A percentile compares a stretch with the other conserved stretches of the same genome.
These are phyloP conservation scores for Porites rus DNA, from an alignment of 92 coral and sea anemone genomes.

Conservation along the genomic window DNA sequence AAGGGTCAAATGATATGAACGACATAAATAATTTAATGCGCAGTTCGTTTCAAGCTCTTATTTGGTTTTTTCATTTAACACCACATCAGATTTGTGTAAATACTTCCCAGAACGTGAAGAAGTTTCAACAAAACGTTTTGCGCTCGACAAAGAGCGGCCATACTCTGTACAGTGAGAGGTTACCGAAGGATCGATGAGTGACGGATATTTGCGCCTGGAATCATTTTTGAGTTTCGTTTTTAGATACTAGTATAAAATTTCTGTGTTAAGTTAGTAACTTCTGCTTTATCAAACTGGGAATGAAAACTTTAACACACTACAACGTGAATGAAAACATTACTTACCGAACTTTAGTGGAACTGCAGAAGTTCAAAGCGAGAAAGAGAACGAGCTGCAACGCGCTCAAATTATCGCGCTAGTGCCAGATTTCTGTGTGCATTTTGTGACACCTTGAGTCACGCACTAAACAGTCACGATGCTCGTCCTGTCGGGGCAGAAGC, in stretches of 20 bases:
- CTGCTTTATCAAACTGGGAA: background rate
- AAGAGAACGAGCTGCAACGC: background rate
- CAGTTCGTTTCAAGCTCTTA: background rate
- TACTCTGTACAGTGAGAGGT: too few species aligned
- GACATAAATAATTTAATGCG: background rate
- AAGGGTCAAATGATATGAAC: background rate
- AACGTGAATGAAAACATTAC: background rate
- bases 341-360: background rate
- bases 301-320: background rate
- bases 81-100: too few species aligned
- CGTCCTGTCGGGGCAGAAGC: too few species aligned
- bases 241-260: background rate
- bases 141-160: too few species aligned
- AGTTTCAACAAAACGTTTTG: too few species aligned
- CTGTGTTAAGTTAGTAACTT: background rate
- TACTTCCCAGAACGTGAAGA: too few species aligned
- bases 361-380: background rate
- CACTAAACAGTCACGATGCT: background rate
- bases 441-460: background rate
- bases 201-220: background rate
- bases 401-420: constrained; percentile 30
- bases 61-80: background rate
- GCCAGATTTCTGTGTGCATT: constrained; percentile 7
- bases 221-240: background rate
- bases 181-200: background rate